Conservation (phyloP, 2,113 vertebrate species). For the Daphoenositta chrysoptera region DNA sequence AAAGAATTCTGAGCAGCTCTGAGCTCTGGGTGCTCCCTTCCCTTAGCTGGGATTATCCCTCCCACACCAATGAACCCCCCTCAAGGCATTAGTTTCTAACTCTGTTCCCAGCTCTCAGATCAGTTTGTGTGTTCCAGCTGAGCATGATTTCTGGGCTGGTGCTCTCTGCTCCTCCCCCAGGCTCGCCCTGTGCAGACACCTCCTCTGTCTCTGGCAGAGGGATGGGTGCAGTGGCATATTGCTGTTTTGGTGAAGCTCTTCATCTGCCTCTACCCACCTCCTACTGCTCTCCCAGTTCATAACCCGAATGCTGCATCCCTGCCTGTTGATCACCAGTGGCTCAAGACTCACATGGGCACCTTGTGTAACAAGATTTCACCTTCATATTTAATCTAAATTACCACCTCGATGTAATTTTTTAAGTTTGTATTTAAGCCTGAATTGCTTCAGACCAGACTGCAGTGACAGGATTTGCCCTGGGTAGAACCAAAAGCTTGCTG, state of each 20-base stretch:
- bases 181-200: slow-evolving; percentile 8
- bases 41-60: neutral
- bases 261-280: slow-evolving; percentile 64
- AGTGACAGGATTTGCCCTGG: neutral
- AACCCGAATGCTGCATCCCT: slow-evolving; percentile 74
- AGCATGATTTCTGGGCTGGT: neutral
- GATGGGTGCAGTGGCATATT: slow-evolving; percentile 39
- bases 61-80: neutral
- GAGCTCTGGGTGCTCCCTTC: neutral
- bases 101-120: neutral
- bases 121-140: neutral
- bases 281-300: slow-evolving; percentile 70
- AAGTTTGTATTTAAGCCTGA: neutral
- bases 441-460: neutral
- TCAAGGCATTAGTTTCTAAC: neutral
- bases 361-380: neutral
- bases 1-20: neutral
- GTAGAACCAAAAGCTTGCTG: neutral
- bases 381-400: neutral
- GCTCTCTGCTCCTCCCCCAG: slow-evolving; percentile 8
- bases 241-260: slow-evolving; percentile 61
- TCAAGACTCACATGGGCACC: slow-evolving; percentile 49
- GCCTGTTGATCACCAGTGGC: slow-evolving; percentile 71
- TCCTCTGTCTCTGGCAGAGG: slow-evolving; percentile 26
- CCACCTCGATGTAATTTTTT: neutral